A percentile compares a stretch with the other conserved stretches of the same genome.
Evolutionary conservation across 1,140 invertebrate genomes (phyloP).

Genomic region (Lineus longissimus): DNA sequence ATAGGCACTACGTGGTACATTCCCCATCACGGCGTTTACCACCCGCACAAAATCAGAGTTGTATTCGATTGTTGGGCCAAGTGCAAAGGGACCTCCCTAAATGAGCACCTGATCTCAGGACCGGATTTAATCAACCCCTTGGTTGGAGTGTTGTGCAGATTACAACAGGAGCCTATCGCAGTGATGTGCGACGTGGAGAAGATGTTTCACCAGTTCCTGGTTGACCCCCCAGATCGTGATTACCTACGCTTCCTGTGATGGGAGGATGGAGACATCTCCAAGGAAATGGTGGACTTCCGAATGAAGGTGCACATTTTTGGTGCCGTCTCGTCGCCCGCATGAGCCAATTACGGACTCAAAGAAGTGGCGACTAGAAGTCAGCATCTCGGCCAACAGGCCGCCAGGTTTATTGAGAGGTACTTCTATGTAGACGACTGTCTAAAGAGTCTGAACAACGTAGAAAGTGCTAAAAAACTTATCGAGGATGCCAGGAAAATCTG

Average conservation of each 20-base stretch:
- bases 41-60: not conserved
- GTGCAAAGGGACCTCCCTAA: not conserved
- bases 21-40: not conserved
- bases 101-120: conserved; percentile 2
- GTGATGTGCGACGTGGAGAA: too few relatives aligned
- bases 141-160: too few relatives aligned
- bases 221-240: not conserved
- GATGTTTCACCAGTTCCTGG: conserved; percentile 5
- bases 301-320: conserved; percentile 6
- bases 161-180: too few relatives aligned
- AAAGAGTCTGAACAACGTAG: not conserved
- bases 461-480: not conserved
- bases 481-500: not conserved
- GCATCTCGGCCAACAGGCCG: not conserved
- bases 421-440: conserved; percentile 10
- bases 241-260: conserved; percentile 6
- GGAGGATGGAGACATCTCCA: not conserved
- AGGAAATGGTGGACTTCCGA: not conserved
- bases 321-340: not conserved
- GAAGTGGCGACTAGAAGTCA: not conserved
- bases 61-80: too few relatives aligned
- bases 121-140: not conserved
- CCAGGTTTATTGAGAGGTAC: not conserved
- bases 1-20: not conserved
- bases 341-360: not conserved